A percentile compares a stretch with the other conserved stretches of the same genome.
Evolutionary conservation across 2,888 invertebrate genomes (phyloP).

Genomic region (Ophion ventricosus): DNA sequence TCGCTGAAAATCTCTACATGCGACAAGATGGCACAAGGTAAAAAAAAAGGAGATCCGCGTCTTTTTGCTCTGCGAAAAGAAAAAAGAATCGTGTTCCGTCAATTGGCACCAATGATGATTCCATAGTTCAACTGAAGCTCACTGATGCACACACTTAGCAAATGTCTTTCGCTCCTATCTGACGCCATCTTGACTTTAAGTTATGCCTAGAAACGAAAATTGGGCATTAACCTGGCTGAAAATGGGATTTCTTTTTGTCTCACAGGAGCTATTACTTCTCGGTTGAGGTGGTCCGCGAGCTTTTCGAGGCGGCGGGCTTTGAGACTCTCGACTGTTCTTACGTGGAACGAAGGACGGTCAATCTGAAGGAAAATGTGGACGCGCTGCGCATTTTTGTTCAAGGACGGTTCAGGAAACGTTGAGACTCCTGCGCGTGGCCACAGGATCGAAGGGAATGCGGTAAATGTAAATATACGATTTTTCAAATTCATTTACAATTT

Average conservation of each 20-base stretch:
- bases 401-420: slow-evolving; percentile 89
- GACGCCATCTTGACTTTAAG: slow-evolving; percentile 33
- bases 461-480: background rate
- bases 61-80: background rate
- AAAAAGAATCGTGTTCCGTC: too few species aligned
- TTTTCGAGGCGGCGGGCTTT: slow-evolving; percentile 90
- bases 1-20: slow-evolving; percentile 96
- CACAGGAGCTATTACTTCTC: slow-evolving; percentile 92
- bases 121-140: slow-evolving; percentile 71
- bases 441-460: background rate
- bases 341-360: slow-evolving; percentile 94
- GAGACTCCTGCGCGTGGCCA: background rate
- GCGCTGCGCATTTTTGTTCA: slow-evolving; percentile 97
- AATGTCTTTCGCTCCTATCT: slow-evolving; percentile 73
- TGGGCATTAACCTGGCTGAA: too few species aligned
- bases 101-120: slow-evolving; percentile 69
- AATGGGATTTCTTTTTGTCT: slow-evolving; percentile 77
- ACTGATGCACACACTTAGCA: slow-evolving; percentile 58
- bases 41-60: slow-evolving; percentile 25
- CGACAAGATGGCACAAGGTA: slow-evolving; percentile 97
- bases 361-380: slow-evolving; percentile 95
- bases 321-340: slow-evolving; percentile 89
- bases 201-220: background rate
- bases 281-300: slow-evolving; percentile 87
- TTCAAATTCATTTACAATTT: background rate